Percentiles rank a stretch among this genome's conserved stretches.
These are phyloP conservation scores for Acipenser oxyrinchus DNA, from an alignment of 2,797 vertebrate species.

Conservation along the genomic window DNA sequence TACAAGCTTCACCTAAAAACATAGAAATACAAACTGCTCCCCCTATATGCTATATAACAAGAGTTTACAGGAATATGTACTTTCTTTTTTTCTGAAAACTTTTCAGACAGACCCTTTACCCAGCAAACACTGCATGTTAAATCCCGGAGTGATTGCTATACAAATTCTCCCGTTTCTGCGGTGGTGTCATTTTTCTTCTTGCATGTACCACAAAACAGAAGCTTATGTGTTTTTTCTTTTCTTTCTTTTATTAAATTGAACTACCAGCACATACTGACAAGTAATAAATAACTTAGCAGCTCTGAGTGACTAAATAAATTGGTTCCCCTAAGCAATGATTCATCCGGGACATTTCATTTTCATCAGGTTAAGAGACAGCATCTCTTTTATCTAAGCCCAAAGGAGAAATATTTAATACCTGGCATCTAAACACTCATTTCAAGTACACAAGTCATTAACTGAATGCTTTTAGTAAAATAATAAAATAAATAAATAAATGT, in stretches of 20 bases:
- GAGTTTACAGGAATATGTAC: too few relatives aligned
- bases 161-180: constrained; percentile 15
- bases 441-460: constrained; percentile 31
- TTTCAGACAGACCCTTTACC: constrained; percentile 4
- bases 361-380: constrained; percentile 55
- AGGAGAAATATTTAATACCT: constrained; percentile 44
- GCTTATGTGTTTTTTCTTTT: constrained; percentile 1
- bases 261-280: constrained; percentile 71
- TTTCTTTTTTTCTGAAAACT: neutral
- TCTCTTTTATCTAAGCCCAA: constrained; percentile 50
- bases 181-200: constrained; percentile 26
- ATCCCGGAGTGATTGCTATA: constrained; percentile 13
- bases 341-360: constrained; percentile 70
- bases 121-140: constrained; percentile 19
- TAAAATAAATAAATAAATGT: constrained; percentile 26
- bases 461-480: constrained; percentile 36
- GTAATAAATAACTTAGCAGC: constrained; percentile 78
- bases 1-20: too few relatives aligned
- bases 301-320: constrained; percentile 78
- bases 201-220: constrained; percentile 22
- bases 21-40: too few relatives aligned
- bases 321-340: constrained; percentile 72
- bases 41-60: too few relatives aligned
- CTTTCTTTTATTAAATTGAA: constrained; percentile 73
- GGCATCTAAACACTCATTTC: constrained; percentile 26